phyloP scores from a whole-genome alignment of 2,113 vertebrate genomes.

The Ploceus nigricollis region DNA sequence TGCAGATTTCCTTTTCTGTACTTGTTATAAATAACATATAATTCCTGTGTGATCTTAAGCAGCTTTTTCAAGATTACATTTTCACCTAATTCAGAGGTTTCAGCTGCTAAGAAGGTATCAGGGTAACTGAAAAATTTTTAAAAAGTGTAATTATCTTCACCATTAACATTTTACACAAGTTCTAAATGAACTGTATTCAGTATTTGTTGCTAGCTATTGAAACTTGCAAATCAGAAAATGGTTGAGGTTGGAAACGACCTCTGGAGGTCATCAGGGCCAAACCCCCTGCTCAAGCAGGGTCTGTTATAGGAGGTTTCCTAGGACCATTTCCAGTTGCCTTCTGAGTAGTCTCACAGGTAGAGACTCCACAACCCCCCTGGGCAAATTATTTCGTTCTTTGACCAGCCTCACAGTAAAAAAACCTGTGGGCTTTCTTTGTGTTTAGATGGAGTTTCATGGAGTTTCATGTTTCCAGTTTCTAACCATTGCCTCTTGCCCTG shows the following conservation, averaged over 20 bases:
- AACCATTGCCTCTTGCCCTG: not conserved
- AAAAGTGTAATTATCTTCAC: not conserved
- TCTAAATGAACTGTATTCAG: not conserved
- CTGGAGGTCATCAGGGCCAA: not conserved
- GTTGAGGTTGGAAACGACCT: not conserved
- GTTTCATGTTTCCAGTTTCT: not conserved
- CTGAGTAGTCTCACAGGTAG: not conserved
- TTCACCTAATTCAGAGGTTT: not conserved
- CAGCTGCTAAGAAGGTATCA: not conserved
- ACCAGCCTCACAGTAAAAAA: not conserved
- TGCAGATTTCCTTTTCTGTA: not conserved
- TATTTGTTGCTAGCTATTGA: not conserved
- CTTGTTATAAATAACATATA: not conserved
- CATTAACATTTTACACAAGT: not conserved
- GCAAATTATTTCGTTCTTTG: not conserved
- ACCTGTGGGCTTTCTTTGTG: accelerated
- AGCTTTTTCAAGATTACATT: not conserved
- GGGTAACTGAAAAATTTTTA: not conserved
- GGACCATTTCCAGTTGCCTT: not conserved
- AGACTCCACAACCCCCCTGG: not conserved
- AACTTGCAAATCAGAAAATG: not conserved
- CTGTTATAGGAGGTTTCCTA: not conserved
- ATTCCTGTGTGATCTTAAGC: not conserved
- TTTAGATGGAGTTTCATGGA: not conserved
- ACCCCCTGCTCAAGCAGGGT: not conserved